Evolutionary conservation across 2,113 vertebrate species (phyloP).

Genomic region (Trinectes maculatus): DNA sequence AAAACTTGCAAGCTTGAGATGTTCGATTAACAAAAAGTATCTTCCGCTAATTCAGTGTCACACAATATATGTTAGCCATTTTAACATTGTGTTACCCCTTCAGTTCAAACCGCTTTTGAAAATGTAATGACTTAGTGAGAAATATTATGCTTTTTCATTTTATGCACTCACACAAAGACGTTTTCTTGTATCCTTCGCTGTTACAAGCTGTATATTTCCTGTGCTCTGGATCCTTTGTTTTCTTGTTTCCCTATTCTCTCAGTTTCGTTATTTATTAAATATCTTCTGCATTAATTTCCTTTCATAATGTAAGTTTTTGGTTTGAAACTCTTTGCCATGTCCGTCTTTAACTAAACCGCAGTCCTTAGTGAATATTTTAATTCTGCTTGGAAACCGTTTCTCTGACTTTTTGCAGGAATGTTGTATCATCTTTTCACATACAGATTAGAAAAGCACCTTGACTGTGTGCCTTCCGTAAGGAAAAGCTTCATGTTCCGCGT

Average conservation of each 20-base stretch:
- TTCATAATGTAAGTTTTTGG: neutral
- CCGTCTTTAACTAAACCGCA: neutral
- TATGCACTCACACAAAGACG: neutral
- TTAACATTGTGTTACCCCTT: too few species aligned
- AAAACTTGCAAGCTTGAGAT: too few species aligned
- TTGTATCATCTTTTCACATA: too few species aligned
- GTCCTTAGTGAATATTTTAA: neutral
- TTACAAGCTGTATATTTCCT: slow-evolving; percentile 50
- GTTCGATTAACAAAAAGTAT: neutral
- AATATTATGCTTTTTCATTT: neutral
- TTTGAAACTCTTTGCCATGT: neutral
- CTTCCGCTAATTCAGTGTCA: neutral
- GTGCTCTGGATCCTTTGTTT: slow-evolving; percentile 17
- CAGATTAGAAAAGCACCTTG: slow-evolving; percentile 17
- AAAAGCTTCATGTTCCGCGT: neutral
- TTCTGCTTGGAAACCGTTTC: neutral
- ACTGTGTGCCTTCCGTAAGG: slow-evolving; percentile 17
- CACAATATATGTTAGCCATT: too few species aligned
- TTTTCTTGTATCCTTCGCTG: slow-evolving; percentile 3
- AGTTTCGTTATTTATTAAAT: slow-evolving; percentile 48
- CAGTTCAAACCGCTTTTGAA: neutral
- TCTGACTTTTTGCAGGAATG: too few species aligned
- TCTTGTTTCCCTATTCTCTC: neutral
- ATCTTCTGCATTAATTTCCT: neutral
- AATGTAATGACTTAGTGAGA: neutral